Evolutionary conservation across 2,113 vertebrate genomes (phyloP).

Genomic region (Melierax canorus): DNA sequence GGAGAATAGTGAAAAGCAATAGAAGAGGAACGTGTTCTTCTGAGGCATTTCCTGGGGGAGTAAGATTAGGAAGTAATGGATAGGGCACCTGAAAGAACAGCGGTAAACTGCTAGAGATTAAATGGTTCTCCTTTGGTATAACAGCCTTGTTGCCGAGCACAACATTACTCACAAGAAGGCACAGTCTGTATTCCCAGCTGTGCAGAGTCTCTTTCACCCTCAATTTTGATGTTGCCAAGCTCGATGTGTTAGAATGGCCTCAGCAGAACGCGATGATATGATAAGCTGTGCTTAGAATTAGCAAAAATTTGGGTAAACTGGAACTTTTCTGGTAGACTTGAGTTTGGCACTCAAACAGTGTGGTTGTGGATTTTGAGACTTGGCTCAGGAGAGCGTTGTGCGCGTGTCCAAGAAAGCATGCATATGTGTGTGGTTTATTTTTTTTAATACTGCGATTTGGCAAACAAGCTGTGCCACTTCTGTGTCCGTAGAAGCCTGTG

Average conservation of each 20-base stretch:
- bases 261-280: background rate
- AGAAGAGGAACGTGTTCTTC: background rate
- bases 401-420: background rate
- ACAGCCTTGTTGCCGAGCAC: background rate
- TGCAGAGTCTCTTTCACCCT: background rate
- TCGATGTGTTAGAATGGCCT: background rate
- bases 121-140: background rate
- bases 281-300: background rate
- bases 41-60: background rate
- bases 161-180: background rate
- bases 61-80: background rate
- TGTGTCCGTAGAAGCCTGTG: background rate
- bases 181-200: background rate
- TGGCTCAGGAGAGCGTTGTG: background rate
- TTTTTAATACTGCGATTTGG: background rate
- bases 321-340: background rate
- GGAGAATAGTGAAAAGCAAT: background rate
- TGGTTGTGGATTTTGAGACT: background rate
- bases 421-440: background rate
- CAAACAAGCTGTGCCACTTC: background rate
- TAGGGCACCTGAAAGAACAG: background rate
- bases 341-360: background rate
- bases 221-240: background rate
- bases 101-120: background rate
- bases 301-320: background rate